Evolutionary conservation across 2,113 vertebrate genomes (phyloP).

Genomic region (Brevimyrus niger): DNA sequence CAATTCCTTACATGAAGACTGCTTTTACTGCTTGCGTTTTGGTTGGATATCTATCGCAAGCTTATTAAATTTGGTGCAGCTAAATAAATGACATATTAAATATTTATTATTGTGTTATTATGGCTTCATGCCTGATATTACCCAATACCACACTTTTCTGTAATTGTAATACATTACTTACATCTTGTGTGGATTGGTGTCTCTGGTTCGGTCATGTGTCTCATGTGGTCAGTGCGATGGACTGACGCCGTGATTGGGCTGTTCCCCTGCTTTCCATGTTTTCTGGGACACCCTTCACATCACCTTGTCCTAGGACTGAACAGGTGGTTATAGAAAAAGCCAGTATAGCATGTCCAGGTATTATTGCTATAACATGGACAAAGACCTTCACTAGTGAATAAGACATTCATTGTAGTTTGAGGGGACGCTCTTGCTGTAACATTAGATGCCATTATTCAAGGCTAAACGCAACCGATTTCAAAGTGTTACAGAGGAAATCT

Average conservation of each 20-base stretch:
- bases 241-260: background rate
- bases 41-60: background rate
- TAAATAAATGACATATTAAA: background rate
- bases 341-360: background rate
- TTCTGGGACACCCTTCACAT: background rate
- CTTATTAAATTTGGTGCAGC: background rate
- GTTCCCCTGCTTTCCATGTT: background rate
- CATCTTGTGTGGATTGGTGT: background rate
- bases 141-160: background rate
- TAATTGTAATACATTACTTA: background rate
- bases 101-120: background rate
- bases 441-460: background rate
- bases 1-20: background rate
- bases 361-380: background rate
- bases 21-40: background rate
- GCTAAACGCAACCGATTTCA: background rate
- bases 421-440: background rate
- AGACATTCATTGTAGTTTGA: background rate
- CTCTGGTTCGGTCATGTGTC: background rate
- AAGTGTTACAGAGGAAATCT: background rate
- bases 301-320: background rate
- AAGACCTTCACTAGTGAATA: background rate
- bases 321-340: background rate
- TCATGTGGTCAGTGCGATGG: background rate
- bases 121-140: background rate